Base-by-base conservation (phyloP, 2,797 vertebrate species). In the Chelon labrosus region DNA sequence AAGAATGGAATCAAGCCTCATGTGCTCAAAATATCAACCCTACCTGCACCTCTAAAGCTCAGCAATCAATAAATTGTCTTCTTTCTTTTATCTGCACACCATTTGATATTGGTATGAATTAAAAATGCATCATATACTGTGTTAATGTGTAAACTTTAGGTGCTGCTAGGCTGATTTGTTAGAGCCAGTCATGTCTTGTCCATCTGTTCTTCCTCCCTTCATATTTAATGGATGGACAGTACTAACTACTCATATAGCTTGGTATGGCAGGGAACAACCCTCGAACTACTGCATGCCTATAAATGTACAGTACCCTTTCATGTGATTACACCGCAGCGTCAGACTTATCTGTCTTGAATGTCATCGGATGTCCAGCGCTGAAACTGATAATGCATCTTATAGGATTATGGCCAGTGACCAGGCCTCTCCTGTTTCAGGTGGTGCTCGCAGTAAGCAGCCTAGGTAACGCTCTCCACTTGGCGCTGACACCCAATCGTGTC, bases 401-500 rank as follows among this genome's bases (percentile, higher is more conserved):
- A 41, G 67, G 55, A 74, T 69, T 42, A 60, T 31, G 17, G 17
- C 41, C 13, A 53, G 44, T 1, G 37, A 31, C 38, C 51, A 19
- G 56, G 56, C 60, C 2, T 86, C 86, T 90, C 75, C 37, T 56
- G 75, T 91, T 91, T 77, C 87, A 68, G 61, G 22, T 20, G 44
- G 64, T 63, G 65, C 67, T 69, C 54, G 31, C 65, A 11, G 39
- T 63, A 51, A 61, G 60, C 60, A 58, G 56, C 41, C 20, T 54
- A 35, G 75, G 85, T 87, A 76, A 84, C 80, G 79, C 82, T 79
- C 83, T 88, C 65, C 68, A 67, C 82, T 84, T 75, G 58, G 39
- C 13, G 65, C 67, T 62, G 90, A 90, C 88, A 88, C 80, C 65
- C 56, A 74, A 85, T 84, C 77, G 7, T 83, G 85, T 88, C 89